Evolutionary conservation across 1,140 invertebrate genomes (phyloP), one percentile per base, ranked within the genome.

Genomic region (Brachystomella parvula): DNA sequence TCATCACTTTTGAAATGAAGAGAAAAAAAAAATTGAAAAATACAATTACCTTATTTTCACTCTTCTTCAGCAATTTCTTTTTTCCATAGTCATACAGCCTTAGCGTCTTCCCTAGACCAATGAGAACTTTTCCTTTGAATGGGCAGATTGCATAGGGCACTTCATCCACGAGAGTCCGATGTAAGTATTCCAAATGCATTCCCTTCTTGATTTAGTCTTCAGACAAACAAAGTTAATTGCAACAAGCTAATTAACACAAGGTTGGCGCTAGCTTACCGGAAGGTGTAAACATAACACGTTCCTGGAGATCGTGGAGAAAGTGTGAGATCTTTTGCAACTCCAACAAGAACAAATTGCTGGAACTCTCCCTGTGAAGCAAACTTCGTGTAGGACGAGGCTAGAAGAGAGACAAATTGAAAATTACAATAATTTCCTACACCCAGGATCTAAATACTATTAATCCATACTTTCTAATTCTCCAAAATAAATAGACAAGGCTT

Each of bases 21-120:
- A 3, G 19, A 29, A 63, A 32, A n/a, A 57, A 1, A 35, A 33
- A 60, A 19, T 30, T 21, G 26, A 2, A 29, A 31, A 53, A n/a
- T 53, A 2, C 58, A 30, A 60, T 75, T 76, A 89, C 87, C 81
- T 96, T 95, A 79, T 99, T 99, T 81, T 99, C 97, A 81, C 96
- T 99, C 80, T 99, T 99, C 44, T 94, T 82, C 3, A 99, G 78
- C 32, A 99, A 77, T 78, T 99, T 98, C 77, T 96, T 95, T 75
- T 95, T 96, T 47, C 96, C 97, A 75, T 98, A 85, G 74, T 99
- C 96, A 77, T 99, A 99, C 3, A 99, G 83, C 64, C 96, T 81
- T 3, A 99, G 78, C 79, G 92, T 88, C 64, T 87, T 86, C 1
- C 97, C 96, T 17, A 98, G 90, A 0, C 95, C 94, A 1, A 96